Conservation (phyloP, 2,113 vertebrate species). For the Ceuthmochares aereus region DNA sequence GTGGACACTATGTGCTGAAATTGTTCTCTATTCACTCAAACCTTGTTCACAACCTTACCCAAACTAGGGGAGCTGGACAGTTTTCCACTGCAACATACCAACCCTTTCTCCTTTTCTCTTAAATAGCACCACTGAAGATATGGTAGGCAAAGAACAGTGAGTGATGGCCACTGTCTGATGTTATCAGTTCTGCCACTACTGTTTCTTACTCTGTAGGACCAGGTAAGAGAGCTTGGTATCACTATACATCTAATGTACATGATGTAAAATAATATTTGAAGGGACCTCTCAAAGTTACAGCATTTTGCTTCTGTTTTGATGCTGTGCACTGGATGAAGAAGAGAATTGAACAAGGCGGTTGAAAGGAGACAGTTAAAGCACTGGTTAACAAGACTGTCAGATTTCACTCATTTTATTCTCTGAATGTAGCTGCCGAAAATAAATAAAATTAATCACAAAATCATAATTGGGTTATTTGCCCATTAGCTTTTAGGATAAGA, state of each 20-base stretch:
- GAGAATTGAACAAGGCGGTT: not conserved
- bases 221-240: not conserved
- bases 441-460: not conserved
- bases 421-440: not conserved
- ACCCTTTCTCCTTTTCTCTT: not conserved
- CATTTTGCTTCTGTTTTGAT: not conserved
- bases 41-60: not conserved
- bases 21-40: not conserved
- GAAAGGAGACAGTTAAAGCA: not conserved
- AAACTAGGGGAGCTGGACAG: not conserved
- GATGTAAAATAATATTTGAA: not conserved
- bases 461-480: not conserved
- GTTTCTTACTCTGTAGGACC: not conserved
- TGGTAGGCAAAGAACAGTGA: not conserved
- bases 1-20: not conserved
- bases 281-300: not conserved
- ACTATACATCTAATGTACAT: accelerated
- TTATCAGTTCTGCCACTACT: not conserved
- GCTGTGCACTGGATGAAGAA: not conserved
- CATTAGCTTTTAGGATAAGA: not conserved
- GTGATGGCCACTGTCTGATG: not conserved
- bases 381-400: not conserved
- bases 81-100: not conserved
- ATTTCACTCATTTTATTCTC: not conserved
- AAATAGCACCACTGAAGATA: not conserved